Evolutionary conservation across 92 coral and sea anemone species (phyloP), one percentile per base, ranked within the genome.

Genomic region (Zoanthus solanderi): DNA sequence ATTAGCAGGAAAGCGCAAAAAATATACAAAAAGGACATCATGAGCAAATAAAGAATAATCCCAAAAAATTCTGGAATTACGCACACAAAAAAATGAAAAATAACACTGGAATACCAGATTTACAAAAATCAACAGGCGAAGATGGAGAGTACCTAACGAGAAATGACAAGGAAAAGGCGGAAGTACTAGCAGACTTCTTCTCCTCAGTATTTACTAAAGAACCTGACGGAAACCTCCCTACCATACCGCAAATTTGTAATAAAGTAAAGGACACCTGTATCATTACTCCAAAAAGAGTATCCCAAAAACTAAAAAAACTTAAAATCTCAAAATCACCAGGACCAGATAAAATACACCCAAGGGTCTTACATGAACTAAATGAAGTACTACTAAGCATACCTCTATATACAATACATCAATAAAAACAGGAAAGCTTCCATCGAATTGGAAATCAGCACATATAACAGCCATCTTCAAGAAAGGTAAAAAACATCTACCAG

Each of bases 191-290:
- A 68, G 73, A 68, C 73, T 68, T 68, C 73, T 68, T 68, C 73
- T 68, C 73, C 73, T 68, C 73, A 68, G 73, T 68, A 68, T 68
- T 68, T 68, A 68, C 73, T 68, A 68, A 68, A 68, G 73, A 68
- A 68, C 73, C 73, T 68, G 73, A 68, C 73, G 73, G 73, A 68
- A 68, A 68, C 73, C 73, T 68, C 73, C 73, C 42, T 17, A 68
- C 73, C 73, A 68, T 68, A 68, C 73, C 73, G 73, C 73, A 68
- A 68, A 68, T 68, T 68, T 68, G 73, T 68, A 23, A 68, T 68
- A 68, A 68, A 68, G 73, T 68, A 68, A 68, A 68, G 73, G 73
- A 68, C 73, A 68, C 73, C 73, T 68, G 73, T 68, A 28, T 17
- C 56, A 50, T 50, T 50, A 50, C 56, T 50, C 56, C 56, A 50